Evolutionary conservation across 2,888 invertebrate genomes (phyloP), one percentile per base, ranked within the genome.

Genomic region (Eretmocerus hayati): DNA sequence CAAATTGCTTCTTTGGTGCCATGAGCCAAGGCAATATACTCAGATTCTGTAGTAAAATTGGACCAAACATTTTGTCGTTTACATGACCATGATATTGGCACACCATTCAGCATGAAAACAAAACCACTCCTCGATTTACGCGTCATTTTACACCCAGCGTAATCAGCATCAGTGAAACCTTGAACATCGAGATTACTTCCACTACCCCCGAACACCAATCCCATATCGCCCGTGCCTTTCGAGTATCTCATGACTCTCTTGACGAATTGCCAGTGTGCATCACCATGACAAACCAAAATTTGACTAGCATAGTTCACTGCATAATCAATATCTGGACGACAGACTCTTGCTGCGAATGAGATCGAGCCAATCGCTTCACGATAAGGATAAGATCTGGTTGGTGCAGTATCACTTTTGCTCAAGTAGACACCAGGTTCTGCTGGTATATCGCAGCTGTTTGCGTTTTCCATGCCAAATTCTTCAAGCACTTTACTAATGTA

Each of bases 21-120:
- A 9, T 45, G 39, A 6, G 46, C 47, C 21, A 56, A 46, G 4
- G 58, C 55, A 41, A 55, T 47, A 44, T 59, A 61, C 31, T 59
- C 58, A 1, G 56, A 48, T 44, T 59, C 56, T 1, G 57, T 48
- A 1, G 57, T 55, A 21, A 54, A 57, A 3, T 51, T 38, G 2
- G 56, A 37, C 2, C 57, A 52, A 2, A 46, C 23, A 8, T 32
- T 41, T 39, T 58, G 56, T 9, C 33, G 33, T 26, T 33, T 13
- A 33, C 33, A n/a, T 5, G 37, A 37, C 37, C 37, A 37, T 4
- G 20, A 20, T 3, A 42, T 31, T 5, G 31, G 31, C 18, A 6
- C 42, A 31, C 42, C 31, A 11, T 21, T 32, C 9, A 42, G 19
- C 3, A 26, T 30, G n/a, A 42, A 31, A 20, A 42, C 18, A 31